Percentiles rank a stretch among this genome's conserved stretches.
phyloP scores from a whole-genome alignment of 2,797 vertebrate genomes.

The Falco biarmicus region DNA sequence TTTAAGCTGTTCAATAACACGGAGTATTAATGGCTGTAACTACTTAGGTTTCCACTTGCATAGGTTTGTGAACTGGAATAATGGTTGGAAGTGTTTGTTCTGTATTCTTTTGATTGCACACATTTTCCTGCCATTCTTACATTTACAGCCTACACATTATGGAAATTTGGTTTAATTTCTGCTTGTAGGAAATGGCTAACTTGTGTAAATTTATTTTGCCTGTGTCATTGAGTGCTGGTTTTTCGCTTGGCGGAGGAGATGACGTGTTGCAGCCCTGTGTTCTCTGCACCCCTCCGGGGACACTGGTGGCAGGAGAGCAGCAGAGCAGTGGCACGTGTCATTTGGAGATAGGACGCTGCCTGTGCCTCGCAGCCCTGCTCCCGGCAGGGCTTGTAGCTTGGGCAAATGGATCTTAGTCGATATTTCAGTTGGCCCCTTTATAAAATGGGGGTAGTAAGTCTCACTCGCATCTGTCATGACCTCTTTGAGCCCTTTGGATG shows the following conservation, averaged over 20 bases:
- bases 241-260: neutral
- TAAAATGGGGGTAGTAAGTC: neutral
- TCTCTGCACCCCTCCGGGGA: neutral
- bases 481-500: neutral
- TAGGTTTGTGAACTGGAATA: conserved; percentile 35
- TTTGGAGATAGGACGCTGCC: neutral
- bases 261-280: neutral
- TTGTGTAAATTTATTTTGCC: neutral
- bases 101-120: neutral
- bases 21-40: neutral
- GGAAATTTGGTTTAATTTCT: neutral
- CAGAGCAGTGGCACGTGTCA: accelerated
- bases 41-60: neutral
- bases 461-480: neutral
- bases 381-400: neutral
- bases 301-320: accelerated
- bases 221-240: neutral
- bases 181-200: neutral
- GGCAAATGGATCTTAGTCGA: accelerated
- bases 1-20: neutral
- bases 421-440: neutral
- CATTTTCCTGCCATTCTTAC: neutral
- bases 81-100: neutral
- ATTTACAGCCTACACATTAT: neutral
- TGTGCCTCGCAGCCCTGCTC: neutral